Conservation (phyloP, 2,113 vertebrate species). For the Lipophrys pholis region DNA sequence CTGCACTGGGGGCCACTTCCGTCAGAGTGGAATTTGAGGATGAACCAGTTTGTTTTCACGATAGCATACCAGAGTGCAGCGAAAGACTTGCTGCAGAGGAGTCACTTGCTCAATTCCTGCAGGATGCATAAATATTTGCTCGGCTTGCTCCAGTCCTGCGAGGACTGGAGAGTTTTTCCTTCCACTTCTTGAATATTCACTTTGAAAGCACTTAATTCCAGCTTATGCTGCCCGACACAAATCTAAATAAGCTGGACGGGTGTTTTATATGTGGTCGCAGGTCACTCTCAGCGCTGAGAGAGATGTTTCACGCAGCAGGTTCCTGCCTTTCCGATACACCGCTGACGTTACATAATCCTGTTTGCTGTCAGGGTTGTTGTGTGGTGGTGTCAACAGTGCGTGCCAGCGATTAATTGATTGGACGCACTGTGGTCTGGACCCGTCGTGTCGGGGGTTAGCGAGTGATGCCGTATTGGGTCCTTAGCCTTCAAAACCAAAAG, state of each 20-base stretch:
- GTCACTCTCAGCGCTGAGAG: slow-evolving; percentile 10
- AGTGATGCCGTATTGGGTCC: not conserved
- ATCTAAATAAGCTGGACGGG: slow-evolving; percentile 19
- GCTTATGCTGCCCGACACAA: not conserved
- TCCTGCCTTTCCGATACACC: slow-evolving; percentile 1
- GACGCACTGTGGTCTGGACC: not conserved
- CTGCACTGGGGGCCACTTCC: slow-evolving; percentile 59
- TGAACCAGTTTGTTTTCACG: slow-evolving; percentile 67
- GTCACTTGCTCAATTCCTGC: slow-evolving; percentile 48
- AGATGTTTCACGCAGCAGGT: slow-evolving; percentile 8
- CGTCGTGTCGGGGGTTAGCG: slow-evolving; percentile 3
- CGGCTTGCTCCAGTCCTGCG: slow-evolving; percentile 45
- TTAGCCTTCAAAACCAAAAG: not conserved
- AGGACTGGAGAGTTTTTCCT: slow-evolving; percentile 22
- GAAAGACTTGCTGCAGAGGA: slow-evolving; percentile 51
- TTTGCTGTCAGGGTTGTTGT: slow-evolving; percentile 4
- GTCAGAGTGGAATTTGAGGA: slow-evolving; percentile 64
- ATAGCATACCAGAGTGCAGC: slow-evolving; percentile 39
- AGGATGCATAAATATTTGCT: slow-evolving; percentile 74
- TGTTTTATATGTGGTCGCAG: slow-evolving; percentile 3
- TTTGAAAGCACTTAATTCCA: slow-evolving; percentile 34
- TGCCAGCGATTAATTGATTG: slow-evolving; percentile 33
- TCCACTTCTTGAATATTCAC: slow-evolving; percentile 3
- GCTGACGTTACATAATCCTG: slow-evolving; percentile 42
- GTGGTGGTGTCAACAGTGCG: slow-evolving; percentile 5